phyloP scores from a whole-genome alignment of 2,888 invertebrate genomes.

The Danaus chrysippus region DNA sequence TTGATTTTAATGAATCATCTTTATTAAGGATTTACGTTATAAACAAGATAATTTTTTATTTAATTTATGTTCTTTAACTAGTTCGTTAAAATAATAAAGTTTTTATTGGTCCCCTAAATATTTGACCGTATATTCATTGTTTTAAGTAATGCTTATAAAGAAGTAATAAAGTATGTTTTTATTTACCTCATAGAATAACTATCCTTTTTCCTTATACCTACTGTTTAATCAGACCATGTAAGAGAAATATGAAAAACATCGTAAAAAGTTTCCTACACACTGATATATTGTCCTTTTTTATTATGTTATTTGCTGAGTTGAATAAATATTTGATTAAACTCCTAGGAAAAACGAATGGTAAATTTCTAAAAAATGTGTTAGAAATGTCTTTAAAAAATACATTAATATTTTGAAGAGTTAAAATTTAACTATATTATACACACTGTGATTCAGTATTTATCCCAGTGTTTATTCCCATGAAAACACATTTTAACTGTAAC shows the following conservation, averaged over 20 bases:
- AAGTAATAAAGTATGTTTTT: neutral
- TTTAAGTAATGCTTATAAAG: neutral
- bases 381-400: neutral
- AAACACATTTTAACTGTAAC: no score
- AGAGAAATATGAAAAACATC: slow-evolving; percentile 17
- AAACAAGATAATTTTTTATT: slow-evolving; percentile 5
- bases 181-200: slow-evolving; percentile 7
- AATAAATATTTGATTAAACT: slow-evolving; percentile 5
- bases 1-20: slow-evolving; percentile 12
- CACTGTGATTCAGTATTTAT: no score
- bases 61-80: slow-evolving; percentile 4
- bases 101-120: neutral
- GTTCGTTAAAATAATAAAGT: neutral
- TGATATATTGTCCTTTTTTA: slow-evolving; percentile 6
- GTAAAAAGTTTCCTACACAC: slow-evolving; percentile 13
- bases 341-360: neutral
- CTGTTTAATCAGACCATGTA: slow-evolving; percentile 15
- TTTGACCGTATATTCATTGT: neutral
- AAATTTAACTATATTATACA: no score
- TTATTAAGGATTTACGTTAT: slow-evolving; percentile 10
- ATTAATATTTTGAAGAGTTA: no score
- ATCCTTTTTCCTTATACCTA: neutral
- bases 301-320: slow-evolving; percentile 7
- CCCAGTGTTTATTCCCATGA: no score
- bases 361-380: neutral